Conservation (phyloP, 2,888 invertebrate genomes). For the Dasypolia templi region DNA sequence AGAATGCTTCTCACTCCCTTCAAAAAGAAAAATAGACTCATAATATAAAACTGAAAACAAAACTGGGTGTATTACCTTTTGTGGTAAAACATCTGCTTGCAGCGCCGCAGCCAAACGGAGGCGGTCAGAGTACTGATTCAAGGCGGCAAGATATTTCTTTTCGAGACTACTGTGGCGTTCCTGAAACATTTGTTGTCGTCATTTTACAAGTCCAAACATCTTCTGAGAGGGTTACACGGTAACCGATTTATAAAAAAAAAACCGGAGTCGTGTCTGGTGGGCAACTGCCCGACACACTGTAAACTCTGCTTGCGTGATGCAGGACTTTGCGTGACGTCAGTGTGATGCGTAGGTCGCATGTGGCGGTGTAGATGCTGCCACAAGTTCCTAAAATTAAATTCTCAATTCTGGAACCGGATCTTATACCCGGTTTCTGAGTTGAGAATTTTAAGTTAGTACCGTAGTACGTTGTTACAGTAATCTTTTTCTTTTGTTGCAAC, state of each 20-base stretch:
- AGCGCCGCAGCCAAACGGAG: slow-evolving; percentile 85
- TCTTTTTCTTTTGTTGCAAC: background rate
- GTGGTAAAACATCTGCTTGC: slow-evolving; percentile 83
- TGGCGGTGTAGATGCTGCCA: no score
- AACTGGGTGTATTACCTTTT: slow-evolving; percentile 75
- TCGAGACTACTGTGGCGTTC: slow-evolving; percentile 81
- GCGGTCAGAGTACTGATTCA: slow-evolving; percentile 81
- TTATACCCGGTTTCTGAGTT: background rate
- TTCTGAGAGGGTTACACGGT: background rate
- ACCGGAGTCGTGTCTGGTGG: no score
- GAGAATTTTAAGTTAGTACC: background rate
- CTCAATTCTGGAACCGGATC: no score
- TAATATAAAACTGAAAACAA: background rate
- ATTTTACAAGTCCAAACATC: background rate
- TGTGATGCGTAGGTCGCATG: no score
- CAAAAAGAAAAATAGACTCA: background rate
- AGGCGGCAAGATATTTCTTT: slow-evolving; percentile 78
- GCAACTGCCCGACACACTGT: no score
- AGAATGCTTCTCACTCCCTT: background rate
- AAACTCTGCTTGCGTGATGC: no score
- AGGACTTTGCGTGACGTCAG: no score
- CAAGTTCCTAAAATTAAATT: no score
- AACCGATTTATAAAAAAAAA: background rate
- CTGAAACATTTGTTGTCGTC: slow-evolving; percentile 67
- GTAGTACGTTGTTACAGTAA: background rate